A percentile compares a stretch with the other conserved stretches of the same genome.
phyloP scores from a whole-genome alignment of 2,797 vertebrate genomes.

The Oreortyx pictus region DNA sequence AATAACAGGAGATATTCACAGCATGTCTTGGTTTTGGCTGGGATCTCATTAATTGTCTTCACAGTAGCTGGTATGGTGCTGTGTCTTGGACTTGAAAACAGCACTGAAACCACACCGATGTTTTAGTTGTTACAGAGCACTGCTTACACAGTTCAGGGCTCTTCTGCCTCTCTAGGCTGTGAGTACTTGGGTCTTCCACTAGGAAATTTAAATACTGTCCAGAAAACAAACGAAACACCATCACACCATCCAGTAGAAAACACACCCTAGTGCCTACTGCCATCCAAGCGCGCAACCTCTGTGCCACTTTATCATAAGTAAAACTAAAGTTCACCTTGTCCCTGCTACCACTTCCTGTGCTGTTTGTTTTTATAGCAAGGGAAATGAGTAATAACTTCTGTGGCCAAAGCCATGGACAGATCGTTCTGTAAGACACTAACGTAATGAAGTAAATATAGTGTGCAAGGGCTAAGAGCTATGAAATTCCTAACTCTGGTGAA shows the following conservation, averaged over 20 bases:
- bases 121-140: not conserved
- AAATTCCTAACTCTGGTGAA: not conserved
- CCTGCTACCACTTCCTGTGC: not conserved
- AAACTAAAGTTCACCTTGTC: not conserved
- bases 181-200: not conserved
- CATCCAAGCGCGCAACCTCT: not conserved
- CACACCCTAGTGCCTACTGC: not conserved
- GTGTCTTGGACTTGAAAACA: not conserved
- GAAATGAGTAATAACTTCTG: conserved; percentile 47
- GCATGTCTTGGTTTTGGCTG: not conserved
- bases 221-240: not conserved
- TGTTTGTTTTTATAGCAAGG: not conserved
- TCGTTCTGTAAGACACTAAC: not conserved
- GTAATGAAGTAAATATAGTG: not conserved
- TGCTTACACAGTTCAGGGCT: not conserved
- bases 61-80: not conserved
- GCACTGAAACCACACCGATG: not conserved
- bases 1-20: not conserved
- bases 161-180: not conserved
- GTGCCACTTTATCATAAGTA: not conserved
- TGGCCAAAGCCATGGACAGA: not conserved
- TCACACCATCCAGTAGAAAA: not conserved
- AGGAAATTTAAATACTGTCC: not conserved
- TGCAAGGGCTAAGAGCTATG: not conserved
- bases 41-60: not conserved